Evolutionary conservation across 2,797 vertebrate genomes (phyloP).

Genomic region (Loris lydekkerianus): DNA sequence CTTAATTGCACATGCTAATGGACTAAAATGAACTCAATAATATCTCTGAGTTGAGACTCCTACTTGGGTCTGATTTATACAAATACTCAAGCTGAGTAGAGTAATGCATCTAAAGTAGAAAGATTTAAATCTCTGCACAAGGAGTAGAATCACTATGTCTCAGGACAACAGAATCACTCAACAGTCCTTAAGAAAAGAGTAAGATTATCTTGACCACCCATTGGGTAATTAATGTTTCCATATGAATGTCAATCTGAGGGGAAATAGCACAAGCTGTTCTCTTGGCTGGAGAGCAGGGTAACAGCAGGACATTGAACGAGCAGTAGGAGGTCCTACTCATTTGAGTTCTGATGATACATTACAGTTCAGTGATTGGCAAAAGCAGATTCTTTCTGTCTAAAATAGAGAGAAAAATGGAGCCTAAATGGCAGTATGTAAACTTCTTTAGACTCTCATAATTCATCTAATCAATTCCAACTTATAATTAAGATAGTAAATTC

Average conservation of each 20-base stretch:
- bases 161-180: not conserved
- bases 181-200: not conserved
- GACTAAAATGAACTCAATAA: not conserved
- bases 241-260: not conserved
- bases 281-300: not conserved
- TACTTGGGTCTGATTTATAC: constrained; percentile 7
- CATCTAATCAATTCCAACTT: not conserved
- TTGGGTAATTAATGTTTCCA: not conserved
- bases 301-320: not conserved
- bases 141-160: not conserved
- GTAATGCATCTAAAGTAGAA: not conserved
- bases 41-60: constrained; percentile 9
- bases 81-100: not conserved
- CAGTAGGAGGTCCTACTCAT: not conserved
- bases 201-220: not conserved
- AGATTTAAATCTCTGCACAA: not conserved
- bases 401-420: constrained; percentile 8
- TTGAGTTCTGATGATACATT: constrained; percentile 15
- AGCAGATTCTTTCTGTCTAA: not conserved
- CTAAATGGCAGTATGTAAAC: constrained; percentile 20
- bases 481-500: not conserved
- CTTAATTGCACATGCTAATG: constrained; percentile 53
- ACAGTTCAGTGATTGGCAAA: constrained; percentile 19
- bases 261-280: not conserved
- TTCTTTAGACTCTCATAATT: not conserved